phyloP scores from a whole-genome alignment of 2,797 vertebrate genomes.

The Salarias fasciatus region DNA sequence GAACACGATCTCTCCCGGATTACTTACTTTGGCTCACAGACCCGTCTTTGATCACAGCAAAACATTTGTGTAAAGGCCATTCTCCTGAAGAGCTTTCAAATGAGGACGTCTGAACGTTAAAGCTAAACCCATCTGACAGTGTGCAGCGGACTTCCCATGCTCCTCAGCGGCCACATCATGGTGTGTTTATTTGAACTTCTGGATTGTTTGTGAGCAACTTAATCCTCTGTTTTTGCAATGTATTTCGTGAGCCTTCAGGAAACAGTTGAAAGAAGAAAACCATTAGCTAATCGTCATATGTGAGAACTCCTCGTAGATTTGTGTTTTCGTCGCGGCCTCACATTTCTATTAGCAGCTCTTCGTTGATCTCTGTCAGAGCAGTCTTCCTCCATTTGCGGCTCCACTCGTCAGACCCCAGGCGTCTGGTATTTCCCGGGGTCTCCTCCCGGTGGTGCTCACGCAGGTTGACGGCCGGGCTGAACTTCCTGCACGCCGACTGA shows the following conservation, averaged over 20 bases:
- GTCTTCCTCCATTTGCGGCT: slow-evolving; percentile 12
- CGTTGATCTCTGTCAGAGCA: not conserved
- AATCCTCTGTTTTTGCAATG: too few relatives aligned
- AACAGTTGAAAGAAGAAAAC: not conserved
- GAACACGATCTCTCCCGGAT: slow-evolving; percentile 58
- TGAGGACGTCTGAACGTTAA: slow-evolving; percentile 47
- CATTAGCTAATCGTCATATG: not conserved
- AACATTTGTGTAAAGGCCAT: slow-evolving; percentile 51
- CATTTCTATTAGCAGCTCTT: not conserved
- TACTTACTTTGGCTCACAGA: slow-evolving; percentile 69
- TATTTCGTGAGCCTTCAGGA: slow-evolving; percentile 1
- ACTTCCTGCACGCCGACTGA: slow-evolving; percentile 49
- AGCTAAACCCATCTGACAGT: slow-evolving; percentile 55
- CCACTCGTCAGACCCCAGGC: slow-evolving; percentile 4
- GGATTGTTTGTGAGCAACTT: slow-evolving; percentile 11
- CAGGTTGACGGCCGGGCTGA: slow-evolving; percentile 37
- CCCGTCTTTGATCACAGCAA: slow-evolving; percentile 69
- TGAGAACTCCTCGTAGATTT: slow-evolving; percentile 5
- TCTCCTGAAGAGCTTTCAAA: slow-evolving; percentile 31
- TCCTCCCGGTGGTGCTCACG: slow-evolving; percentile 25
- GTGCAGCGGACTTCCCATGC: slow-evolving; percentile 23
- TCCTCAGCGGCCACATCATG: slow-evolving; percentile 41
- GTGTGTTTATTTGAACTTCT: slow-evolving; percentile 2
- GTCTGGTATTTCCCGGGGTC: slow-evolving; percentile 19
- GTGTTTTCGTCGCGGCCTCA: slow-evolving; percentile 1